Evolutionary conservation across 2,113 vertebrate species (phyloP).

Genomic region (Apus apus): DNA sequence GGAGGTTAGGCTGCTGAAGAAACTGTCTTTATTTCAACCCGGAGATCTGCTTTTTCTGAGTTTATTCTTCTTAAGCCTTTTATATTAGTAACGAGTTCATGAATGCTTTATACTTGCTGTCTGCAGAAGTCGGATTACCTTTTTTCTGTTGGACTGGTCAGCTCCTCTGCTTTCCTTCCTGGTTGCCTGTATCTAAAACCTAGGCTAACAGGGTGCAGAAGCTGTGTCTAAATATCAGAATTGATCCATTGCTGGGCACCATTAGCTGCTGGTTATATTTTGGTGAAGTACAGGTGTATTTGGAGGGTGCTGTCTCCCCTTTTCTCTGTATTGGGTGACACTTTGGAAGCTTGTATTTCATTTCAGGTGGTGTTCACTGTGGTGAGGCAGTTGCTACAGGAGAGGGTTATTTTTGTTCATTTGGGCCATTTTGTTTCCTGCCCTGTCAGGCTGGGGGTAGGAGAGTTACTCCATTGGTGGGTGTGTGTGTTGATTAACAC

Average conservation of each 20-base stretch:
- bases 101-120: not conserved
- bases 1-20: not conserved
- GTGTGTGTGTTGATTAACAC: not conserved
- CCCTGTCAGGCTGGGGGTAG: not conserved
- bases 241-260: not conserved
- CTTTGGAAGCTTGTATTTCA: not conserved
- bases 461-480: not conserved
- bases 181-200: constrained; percentile 30
- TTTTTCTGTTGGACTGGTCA: not conserved
- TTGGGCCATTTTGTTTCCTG: constrained; percentile 55
- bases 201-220: not conserved
- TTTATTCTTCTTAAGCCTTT: constrained; percentile 4
- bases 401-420: constrained; percentile 21
- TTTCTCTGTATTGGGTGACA: not conserved
- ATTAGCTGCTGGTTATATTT: not conserved
- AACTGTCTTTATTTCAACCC: not conserved
- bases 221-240: not conserved
- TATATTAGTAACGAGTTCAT: not conserved
- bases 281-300: not conserved
- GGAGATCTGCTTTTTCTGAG: not conserved
- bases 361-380: not conserved
- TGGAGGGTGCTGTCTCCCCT: not conserved
- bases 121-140: not conserved
- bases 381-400: not conserved
- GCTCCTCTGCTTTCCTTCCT: not conserved